Base-by-base conservation (phyloP, 2,113 vertebrate genomes). In the Nannobrachium achirus region DNA sequence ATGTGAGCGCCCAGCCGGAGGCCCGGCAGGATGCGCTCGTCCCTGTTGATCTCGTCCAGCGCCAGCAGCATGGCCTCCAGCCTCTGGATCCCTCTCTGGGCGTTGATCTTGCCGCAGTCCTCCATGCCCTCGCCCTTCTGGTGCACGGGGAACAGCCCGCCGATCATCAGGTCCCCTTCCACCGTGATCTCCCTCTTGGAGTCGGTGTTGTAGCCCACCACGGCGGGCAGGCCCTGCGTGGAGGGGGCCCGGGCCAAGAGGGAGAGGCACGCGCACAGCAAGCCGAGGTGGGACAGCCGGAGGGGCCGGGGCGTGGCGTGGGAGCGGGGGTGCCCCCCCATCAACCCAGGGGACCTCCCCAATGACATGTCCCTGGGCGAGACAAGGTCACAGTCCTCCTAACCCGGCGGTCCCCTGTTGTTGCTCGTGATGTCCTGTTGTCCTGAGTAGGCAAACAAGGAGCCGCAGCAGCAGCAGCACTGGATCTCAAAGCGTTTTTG, bases 51-150 rank as follows among this genome's bases (percentile, higher is more conserved):
- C 86, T 94, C 93, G 0, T 99, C 98, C 69, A 99, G 85, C 0
- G 98, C 97, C 0, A 99, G 94, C 42, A 99, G 92, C 98, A 99
- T 99, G 88, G 98, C 97, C 85, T 99, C 98, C 72, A 99, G 93
- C 77, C 98, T 94, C 87, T 99, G 97, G 89, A 99, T 96, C 48
- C 98, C 98, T 7, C 98, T 93, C 69, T 99, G 97, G 66, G 98
- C 94, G 0, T 99, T 99, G 78, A 99, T 96, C 56, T 94, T 95
- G 50, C 98, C 98, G 0, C 98, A 99, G 73, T 98, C 97, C 86
- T 98, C 94, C 0, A 78, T 71, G 0, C 92, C 95, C 50, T 91
- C 92, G 7, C 98, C 98, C 80, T 99, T 99, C 88, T 99, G 96
- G 10, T 99, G 98, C 45, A 99, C 92, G 0, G 98, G 98, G 78